A percentile compares a stretch with the other conserved stretches of the same genome.
Conservation (phyloP, 2,113 vertebrate species). For the Gadus chalcogrammus region DNA sequence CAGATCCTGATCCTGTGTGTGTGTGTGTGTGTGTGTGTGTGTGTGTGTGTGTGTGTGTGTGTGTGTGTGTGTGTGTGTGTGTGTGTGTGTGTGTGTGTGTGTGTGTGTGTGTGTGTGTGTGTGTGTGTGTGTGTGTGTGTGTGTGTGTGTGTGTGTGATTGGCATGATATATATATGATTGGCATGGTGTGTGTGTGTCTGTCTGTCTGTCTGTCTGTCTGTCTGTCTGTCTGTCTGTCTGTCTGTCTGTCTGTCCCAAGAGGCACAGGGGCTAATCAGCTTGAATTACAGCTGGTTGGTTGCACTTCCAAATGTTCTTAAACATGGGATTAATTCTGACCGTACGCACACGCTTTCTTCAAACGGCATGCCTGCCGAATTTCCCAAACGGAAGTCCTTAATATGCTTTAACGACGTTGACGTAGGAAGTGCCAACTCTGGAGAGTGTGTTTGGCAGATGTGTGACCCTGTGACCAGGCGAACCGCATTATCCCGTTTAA, state of each 20-base stretch:
- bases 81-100: too few relatives aligned
- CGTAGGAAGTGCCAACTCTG: background rate
- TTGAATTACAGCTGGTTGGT: slow-evolving; percentile 3
- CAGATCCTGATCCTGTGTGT: slow-evolving; percentile 32
- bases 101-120: too few relatives aligned
- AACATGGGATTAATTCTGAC: slow-evolving; percentile 43
- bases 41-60: background rate
- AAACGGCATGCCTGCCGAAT: background rate
- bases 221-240: slow-evolving; percentile 6
- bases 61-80: too few relatives aligned
- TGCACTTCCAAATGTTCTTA: slow-evolving; percentile 20
- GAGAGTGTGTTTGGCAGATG: background rate
- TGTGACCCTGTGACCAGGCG: too few relatives aligned
- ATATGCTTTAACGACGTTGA: background rate
- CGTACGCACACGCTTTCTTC: slow-evolving; percentile 26
- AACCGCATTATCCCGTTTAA: too few relatives aligned
- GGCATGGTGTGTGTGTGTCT: background rate
- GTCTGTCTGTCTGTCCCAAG: background rate
- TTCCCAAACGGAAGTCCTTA: too few relatives aligned
- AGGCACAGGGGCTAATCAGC: slow-evolving; percentile 4
- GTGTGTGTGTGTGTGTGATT: too few relatives aligned
- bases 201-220: slow-evolving; percentile 17
- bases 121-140: too few relatives aligned
- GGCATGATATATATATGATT: too few relatives aligned
- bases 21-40: slow-evolving; percentile 11